A percentile compares a stretch with the other conserved stretches of the same genome.
Evolutionary conservation across 2,113 vertebrate genomes (phyloP).

Genomic region (Panthera leo): DNA sequence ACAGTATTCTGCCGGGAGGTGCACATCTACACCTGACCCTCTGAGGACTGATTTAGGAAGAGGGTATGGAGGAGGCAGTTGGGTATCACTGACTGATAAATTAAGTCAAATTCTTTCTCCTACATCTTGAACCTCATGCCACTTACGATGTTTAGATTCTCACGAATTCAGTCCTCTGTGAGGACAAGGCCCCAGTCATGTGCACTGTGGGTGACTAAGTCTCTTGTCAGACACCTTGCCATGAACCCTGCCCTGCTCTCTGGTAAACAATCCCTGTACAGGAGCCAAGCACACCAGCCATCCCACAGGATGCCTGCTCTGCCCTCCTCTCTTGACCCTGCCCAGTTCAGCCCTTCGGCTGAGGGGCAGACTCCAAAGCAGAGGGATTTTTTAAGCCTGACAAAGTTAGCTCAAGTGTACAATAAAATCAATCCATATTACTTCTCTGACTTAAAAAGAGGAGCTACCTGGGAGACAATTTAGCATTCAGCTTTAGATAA

Average conservation of each 20-base stretch:
- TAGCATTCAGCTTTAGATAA: constrained; percentile 13
- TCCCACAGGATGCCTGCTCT: background rate
- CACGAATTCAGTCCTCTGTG: background rate
- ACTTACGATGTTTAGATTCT: background rate
- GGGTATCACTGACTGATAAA: background rate
- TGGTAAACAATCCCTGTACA: constrained; percentile 2
- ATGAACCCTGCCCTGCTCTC: constrained; percentile 43
- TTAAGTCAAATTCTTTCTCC: background rate
- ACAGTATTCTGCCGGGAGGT: background rate
- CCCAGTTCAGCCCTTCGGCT: background rate
- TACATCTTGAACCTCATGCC: background rate
- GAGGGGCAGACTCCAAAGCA: background rate
- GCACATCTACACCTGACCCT: accelerated
- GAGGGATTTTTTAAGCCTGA: background rate
- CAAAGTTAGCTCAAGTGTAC: background rate
- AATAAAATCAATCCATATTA: background rate
- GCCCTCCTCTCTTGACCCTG: background rate
- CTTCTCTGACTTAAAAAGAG: background rate
- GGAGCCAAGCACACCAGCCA: background rate
- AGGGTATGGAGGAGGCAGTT: background rate
- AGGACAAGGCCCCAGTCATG: constrained; percentile 31
- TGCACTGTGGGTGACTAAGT: background rate
- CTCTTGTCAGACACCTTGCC: background rate
- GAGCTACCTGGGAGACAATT: background rate
- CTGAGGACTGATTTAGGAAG: background rate